Percentiles rank a stretch among this genome's conserved stretches.
phyloP scores from a whole-genome alignment of 1,140 invertebrate species.

The Panulirus ornatus region DNA sequence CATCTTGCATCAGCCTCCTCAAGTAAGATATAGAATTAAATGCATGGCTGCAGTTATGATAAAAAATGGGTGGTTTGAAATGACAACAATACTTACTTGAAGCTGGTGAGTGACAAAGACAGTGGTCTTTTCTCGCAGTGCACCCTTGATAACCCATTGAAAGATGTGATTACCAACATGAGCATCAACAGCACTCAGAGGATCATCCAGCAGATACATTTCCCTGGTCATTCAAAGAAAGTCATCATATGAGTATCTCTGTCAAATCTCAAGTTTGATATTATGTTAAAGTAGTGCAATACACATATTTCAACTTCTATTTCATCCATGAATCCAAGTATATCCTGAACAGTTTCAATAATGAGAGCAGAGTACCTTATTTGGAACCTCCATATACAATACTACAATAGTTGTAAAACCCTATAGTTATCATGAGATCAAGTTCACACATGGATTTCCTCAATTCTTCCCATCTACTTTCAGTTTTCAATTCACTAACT shows the following conservation, averaged over 20 bases:
- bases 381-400: not conserved
- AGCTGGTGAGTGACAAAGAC: slow-evolving; percentile 81
- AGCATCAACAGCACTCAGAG: slow-evolving; percentile 86
- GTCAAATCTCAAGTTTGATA: not conserved
- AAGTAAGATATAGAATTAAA: not conserved
- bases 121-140: slow-evolving; percentile 77
- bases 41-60: not conserved
- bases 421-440: not conserved
- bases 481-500: not conserved
- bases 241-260: not conserved
- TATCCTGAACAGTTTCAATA: not conserved
- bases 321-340: not conserved
- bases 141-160: slow-evolving; percentile 80
- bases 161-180: slow-evolving; percentile 90
- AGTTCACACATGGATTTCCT: not conserved
- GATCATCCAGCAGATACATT: slow-evolving; percentile 81
- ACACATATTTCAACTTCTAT: not conserved
- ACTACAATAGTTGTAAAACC: not conserved
- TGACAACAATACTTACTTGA: no score
- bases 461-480: not conserved
- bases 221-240: slow-evolving; percentile 76
- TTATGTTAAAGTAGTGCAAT: slow-evolving; percentile 2
- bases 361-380: not conserved
- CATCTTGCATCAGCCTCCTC: not conserved
- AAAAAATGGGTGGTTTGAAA: not conserved